Conservation (phyloP, 2,113 vertebrate genomes). For the Amblyornis subalaris region DNA sequence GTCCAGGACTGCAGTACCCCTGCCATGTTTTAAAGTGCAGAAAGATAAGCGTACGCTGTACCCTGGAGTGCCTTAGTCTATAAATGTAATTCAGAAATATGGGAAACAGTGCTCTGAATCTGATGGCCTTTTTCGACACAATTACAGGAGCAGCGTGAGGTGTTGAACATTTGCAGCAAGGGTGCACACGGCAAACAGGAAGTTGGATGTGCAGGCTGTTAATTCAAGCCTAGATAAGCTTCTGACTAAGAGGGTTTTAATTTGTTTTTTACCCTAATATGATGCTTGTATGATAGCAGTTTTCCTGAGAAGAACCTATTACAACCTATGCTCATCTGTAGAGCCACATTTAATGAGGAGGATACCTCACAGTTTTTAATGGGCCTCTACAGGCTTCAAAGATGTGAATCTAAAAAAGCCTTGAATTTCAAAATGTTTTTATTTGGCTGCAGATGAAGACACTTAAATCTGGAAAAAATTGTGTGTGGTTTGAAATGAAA, state of each 20-base stretch:
- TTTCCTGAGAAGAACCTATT: background rate
- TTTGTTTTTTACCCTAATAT: background rate
- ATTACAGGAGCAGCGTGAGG: background rate
- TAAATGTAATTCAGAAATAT: slow-evolving; percentile 44
- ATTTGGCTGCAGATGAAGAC: slow-evolving; percentile 5
- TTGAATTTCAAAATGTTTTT: background rate
- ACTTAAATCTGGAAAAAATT: background rate
- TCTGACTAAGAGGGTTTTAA: slow-evolving; percentile 6
- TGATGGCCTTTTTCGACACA: slow-evolving; percentile 23
- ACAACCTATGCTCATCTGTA: background rate
- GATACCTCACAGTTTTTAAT: background rate
- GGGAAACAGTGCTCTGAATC: background rate
- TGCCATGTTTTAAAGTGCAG: slow-evolving; percentile 41
- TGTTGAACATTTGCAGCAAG: slow-evolving; percentile 14
- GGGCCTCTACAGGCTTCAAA: background rate
- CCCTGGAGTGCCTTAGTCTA: slow-evolving; percentile 7
- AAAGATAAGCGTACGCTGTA: background rate
- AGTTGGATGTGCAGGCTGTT: background rate
- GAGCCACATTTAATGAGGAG: background rate
- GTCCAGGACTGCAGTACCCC: background rate
- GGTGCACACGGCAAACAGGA: background rate
- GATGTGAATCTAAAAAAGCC: background rate
- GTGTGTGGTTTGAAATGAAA: background rate
- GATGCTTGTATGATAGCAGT: background rate
- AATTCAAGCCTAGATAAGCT: slow-evolving; percentile 35